Conservation (phyloP, 2,797 vertebrate species). For the Silurus aristotelis region DNA sequence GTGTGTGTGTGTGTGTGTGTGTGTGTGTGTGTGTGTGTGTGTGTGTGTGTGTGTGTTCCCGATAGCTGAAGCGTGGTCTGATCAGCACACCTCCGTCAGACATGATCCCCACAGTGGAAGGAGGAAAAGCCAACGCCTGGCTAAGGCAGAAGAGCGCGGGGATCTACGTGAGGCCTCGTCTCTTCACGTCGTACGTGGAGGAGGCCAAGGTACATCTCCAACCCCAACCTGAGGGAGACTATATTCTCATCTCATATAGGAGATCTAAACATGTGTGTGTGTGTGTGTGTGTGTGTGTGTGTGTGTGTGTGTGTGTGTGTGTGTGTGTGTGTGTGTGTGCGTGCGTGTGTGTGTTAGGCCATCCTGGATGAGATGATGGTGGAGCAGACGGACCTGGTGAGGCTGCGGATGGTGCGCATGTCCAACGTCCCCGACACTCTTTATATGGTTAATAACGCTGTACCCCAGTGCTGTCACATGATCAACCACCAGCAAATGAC, state of each 20-base stretch:
- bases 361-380: constrained; percentile 98
- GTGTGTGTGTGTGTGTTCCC: constrained; percentile 33
- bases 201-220: constrained; percentile 89
- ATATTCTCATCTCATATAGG: not conserved
- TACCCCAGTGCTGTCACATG: constrained; percentile 96
- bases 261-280: not conserved
- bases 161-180: constrained; percentile 93
- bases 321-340: constrained; percentile 7
- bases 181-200: constrained; percentile 97
- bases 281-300: constrained; percentile 16
- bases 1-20: constrained; percentile 4
- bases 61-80: constrained; percentile 94
- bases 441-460: constrained; percentile 95
- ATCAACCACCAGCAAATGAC: constrained; percentile 94
- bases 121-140: constrained; percentile 95
- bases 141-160: constrained; percentile 93
- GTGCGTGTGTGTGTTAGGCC: constrained; percentile 72
- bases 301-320: constrained; percentile 35
- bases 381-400: constrained; percentile 94
- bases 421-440: constrained; percentile 98
- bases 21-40: not conserved
- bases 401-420: constrained; percentile 94
- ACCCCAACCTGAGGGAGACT: too few relatives aligned
- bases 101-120: constrained; percentile 94
- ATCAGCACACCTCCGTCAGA: constrained; percentile 98